Conservation (phyloP, 2,797 vertebrate genomes). For the Ctenosaura bakeri region DNA sequence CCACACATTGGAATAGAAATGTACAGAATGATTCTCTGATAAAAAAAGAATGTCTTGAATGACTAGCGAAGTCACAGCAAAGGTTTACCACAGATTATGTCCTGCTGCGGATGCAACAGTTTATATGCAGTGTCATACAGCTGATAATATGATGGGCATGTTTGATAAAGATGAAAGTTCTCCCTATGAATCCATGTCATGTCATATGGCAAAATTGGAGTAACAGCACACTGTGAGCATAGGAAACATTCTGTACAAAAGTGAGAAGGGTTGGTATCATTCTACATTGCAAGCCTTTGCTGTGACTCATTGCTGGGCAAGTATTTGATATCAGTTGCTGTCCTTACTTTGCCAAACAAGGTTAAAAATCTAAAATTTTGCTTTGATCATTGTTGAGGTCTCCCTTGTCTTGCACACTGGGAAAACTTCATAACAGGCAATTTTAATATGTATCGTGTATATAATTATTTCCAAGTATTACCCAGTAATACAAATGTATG, state of each 20-base stretch:
- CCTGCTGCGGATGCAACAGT: slow-evolving; percentile 7
- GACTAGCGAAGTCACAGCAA: not conserved
- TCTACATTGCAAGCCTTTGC: not conserved
- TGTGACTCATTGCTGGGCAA: not conserved
- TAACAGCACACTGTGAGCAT: not conserved
- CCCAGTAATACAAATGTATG: not conserved
- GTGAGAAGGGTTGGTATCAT: not conserved
- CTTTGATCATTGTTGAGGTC: not conserved
- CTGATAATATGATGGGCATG: slow-evolving; percentile 15
- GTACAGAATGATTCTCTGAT: not conserved
- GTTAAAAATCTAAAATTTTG: not conserved
- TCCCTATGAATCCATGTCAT: not conserved
- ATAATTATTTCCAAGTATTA: not conserved
- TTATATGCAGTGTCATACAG: not conserved
- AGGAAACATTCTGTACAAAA: not conserved
- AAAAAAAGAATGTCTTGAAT: slow-evolving; percentile 14
- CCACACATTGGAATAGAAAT: not conserved
- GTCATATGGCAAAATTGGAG: slow-evolving; percentile 4
- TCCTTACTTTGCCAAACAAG: not conserved
- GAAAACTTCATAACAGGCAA: not conserved
- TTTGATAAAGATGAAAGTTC: slow-evolving; percentile 4
- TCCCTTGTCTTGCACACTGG: not conserved
- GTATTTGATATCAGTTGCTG: not conserved
- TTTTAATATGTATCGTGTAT: not conserved
- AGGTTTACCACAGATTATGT: slow-evolving; percentile 14